Conservation (phyloP, 1,140 invertebrate genomes). For the Lethrus apterus region DNA sequence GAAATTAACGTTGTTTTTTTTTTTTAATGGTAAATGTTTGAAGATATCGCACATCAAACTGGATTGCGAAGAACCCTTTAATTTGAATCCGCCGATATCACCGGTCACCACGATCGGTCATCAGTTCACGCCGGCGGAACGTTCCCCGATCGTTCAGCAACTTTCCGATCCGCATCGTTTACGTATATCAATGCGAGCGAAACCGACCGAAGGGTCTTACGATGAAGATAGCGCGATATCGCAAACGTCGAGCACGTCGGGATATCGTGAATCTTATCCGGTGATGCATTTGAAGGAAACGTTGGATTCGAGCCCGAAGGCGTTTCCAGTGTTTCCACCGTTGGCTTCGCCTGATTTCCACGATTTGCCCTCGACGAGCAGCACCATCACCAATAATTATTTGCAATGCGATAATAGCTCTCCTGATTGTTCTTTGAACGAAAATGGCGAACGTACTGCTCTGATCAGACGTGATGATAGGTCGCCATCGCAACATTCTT, state of each 20-base stretch:
- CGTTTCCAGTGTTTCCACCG: slow-evolving; percentile 48
- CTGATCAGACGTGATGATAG: slow-evolving; percentile 35
- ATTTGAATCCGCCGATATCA: slow-evolving; percentile 29
- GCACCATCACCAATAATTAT: slow-evolving; percentile 48
- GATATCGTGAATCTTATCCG: slow-evolving; percentile 58
- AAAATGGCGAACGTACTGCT: slow-evolving; percentile 55
- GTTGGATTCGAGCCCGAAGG: slow-evolving; percentile 34
- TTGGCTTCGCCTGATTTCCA: slow-evolving; percentile 53
- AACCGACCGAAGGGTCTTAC: slow-evolving; percentile 57
- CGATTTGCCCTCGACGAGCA: slow-evolving; percentile 51
- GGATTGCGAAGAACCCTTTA: slow-evolving; percentile 37
- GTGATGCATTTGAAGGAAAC: slow-evolving; percentile 44
- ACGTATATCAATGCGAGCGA: slow-evolving; percentile 35
- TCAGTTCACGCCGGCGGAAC: slow-evolving; percentile 14
- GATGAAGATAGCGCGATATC: slow-evolving; percentile 66
- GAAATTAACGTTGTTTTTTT: no score
- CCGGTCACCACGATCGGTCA: slow-evolving; percentile 8
- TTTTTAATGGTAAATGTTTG: no score
- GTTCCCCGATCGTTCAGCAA: slow-evolving; percentile 26
- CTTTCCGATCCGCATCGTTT: slow-evolving; percentile 38
- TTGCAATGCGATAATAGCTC: slow-evolving; percentile 54
- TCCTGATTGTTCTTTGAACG: slow-evolving; percentile 52
- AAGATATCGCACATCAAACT: slow-evolving; percentile 41
- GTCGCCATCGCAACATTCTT: slow-evolving; percentile 56
- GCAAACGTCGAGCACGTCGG: slow-evolving; percentile 72